Percentiles rank a stretch among this genome's conserved stretches.
Conservation (phyloP, 2,113 vertebrate species). For the Chloroceryle aenea region DNA sequence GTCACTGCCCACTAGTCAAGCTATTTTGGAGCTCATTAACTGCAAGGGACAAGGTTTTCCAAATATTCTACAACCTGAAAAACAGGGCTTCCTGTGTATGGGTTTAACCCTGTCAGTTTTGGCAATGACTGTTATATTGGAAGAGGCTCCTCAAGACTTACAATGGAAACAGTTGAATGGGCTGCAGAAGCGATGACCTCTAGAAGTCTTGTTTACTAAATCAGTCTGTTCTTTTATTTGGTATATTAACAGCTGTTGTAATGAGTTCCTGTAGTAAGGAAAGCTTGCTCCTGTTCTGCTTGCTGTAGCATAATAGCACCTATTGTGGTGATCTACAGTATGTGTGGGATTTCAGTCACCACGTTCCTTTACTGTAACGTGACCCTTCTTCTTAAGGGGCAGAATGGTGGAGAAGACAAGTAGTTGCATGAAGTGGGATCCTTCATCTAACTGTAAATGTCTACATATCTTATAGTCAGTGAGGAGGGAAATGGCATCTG, state of each 20-base stretch:
- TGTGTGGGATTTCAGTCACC: neutral
- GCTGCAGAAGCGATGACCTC: neutral
- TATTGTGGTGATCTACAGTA: neutral
- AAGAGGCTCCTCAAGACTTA: neutral
- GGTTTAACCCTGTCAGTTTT: neutral
- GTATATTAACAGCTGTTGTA: neutral
- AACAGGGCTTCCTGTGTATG: neutral
- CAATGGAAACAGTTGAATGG: neutral
- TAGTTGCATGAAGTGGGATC: neutral
- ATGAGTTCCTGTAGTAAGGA: neutral
- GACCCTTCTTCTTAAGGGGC: neutral
- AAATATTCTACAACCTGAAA: neutral
- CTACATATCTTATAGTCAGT: neutral
- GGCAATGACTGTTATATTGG: neutral
- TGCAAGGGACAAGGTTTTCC: fast-evolving
- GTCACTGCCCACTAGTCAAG: neutral
- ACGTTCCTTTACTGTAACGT: neutral
- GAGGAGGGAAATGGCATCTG: neutral
- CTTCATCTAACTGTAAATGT: neutral
- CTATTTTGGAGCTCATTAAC: neutral
- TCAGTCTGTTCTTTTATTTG: neutral
- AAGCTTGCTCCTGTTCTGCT: neutral
- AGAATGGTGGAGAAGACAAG: neutral
- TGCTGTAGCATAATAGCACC: neutral
- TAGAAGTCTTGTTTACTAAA: neutral